These are phyloP conservation scores for Drosophila bipectinata DNA, from an alignment of 1,140 invertebrate species.

Conservation along the genomic window DNA sequence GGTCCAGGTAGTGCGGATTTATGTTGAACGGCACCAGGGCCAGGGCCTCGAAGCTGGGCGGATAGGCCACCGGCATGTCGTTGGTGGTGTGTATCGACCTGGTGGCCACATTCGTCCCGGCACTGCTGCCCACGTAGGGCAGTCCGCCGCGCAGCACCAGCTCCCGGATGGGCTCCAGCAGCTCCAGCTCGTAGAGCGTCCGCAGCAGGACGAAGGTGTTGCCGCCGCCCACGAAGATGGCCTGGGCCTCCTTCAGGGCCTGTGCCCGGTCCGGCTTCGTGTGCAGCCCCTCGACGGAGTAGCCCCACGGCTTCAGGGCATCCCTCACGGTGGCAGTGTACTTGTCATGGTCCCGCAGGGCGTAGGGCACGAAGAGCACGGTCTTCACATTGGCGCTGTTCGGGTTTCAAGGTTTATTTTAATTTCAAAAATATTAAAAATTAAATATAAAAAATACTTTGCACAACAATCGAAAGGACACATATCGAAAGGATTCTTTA, in stretches of 20 bases:
- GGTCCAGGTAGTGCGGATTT: slow-evolving; percentile 92
- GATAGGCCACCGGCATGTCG: slow-evolving; percentile 90
- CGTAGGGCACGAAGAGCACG: slow-evolving; percentile 92
- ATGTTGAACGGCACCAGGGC: slow-evolving; percentile 93
- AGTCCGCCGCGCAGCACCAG: slow-evolving; percentile 87
- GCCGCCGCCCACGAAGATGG: slow-evolving; percentile 92
- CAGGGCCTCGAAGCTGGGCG: slow-evolving; percentile 90
- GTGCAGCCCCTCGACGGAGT: slow-evolving; percentile 88
- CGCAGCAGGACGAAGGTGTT: slow-evolving; percentile 91
- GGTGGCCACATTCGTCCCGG: slow-evolving; percentile 93
- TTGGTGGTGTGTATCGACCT: slow-evolving; percentile 92
- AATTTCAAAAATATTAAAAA: no score
- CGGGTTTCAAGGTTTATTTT: neutral
- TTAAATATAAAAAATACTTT: no score
- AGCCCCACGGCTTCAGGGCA: slow-evolving; percentile 88
- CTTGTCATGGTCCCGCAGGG: slow-evolving; percentile 87
- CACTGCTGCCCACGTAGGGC: slow-evolving; percentile 92
- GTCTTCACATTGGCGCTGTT: slow-evolving; percentile 87
- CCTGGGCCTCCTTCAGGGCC: slow-evolving; percentile 87
- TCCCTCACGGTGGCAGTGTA: slow-evolving; percentile 88
- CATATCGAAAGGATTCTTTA: no score
- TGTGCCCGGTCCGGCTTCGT: slow-evolving; percentile 85
- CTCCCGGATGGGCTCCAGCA: slow-evolving; percentile 88
- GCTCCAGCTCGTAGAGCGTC: slow-evolving; percentile 88
- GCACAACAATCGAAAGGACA: no score